These are phyloP conservation scores for Intellagama lesueurii DNA, from an alignment of 2,797 vertebrate species.

Conservation along the genomic window DNA sequence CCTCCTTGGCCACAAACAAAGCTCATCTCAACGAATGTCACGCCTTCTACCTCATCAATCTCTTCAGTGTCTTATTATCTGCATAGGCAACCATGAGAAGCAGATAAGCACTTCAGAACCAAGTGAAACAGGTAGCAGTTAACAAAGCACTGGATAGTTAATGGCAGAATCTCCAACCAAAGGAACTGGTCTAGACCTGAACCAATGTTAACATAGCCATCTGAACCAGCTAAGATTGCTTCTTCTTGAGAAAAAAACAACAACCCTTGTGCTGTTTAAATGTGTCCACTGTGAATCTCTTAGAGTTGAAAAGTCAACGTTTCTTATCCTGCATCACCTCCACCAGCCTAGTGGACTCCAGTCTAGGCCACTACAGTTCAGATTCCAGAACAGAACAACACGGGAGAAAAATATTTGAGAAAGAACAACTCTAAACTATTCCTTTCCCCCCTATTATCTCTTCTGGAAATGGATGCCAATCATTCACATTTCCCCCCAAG, in stretches of 20 bases:
- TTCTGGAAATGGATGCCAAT: background rate
- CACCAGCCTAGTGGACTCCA: background rate
- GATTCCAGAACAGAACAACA: background rate
- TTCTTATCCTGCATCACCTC: background rate
- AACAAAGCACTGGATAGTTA: background rate
- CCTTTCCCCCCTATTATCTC: background rate
- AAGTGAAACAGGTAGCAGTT: background rate
- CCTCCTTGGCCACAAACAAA: background rate
- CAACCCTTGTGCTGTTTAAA: fast-evolving
- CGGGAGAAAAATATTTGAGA: background rate
- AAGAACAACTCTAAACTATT: background rate
- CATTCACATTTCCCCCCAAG: background rate
- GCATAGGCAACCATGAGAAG: background rate
- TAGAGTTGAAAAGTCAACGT: background rate
- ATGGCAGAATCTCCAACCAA: background rate
- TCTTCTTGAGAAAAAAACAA: background rate
- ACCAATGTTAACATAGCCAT: background rate
- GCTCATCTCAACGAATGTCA: fast-evolving
- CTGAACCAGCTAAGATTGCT: background rate
- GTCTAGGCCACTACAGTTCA: background rate
- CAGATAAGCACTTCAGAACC: background rate
- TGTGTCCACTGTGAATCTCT: background rate
- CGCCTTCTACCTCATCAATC: background rate
- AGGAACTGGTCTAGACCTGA: background rate
- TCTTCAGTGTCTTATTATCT: background rate